Evolutionary conservation across 2,113 vertebrate species (phyloP), one percentile per base, ranked within the genome.

Genomic region (Cranoglanis bouderius): DNA sequence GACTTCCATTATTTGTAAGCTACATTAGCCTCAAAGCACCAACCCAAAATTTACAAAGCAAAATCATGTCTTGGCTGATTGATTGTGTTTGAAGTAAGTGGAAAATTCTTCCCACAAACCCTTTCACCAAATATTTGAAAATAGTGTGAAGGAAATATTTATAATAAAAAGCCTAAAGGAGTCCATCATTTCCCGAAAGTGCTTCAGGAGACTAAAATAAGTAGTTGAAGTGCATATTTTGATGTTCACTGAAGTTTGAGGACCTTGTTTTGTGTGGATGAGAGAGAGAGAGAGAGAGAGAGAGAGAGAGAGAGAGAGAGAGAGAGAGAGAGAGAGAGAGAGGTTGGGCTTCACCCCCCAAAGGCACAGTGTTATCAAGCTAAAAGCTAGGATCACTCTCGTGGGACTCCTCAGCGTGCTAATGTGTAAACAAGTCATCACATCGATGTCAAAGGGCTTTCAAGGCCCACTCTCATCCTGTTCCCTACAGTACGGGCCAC

Each of bases 341-440:
- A 3, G 82, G 77, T 29, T 59, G n/a, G 51, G 49, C 80, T 77
- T 24, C 59, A 61, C 29, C 72, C 72, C 40, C 84, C 77, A 84
- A 90, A 88, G 78, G 81, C 86, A 84, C 43, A 59, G 63, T 63
- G 81, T 87, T 85, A 88, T 81, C 74, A 88, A 90, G 80, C 89
- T 90, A 91, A 90, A 88, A 91, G 87, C 86, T 57, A 85, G 77
- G 86, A 89, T 88, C 84, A 59, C 83, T 51, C 87, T 88, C 88
- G 4, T 14, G 89, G 86, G 88, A 90, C 61, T 82, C 90, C 87
- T 90, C 85, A 94, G 94, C 93, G 94, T 93, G 92, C 94, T 92
- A 92, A 96, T 96, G 95, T 96, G 96, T 96, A 97, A 97, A 97
- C 95, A 96, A 96, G 96, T 97, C 96, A 95, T 95, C 95, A 96